These are phyloP conservation scores for Corythornis madagascariensis DNA, from an alignment of 2,113 vertebrate species.

Conservation along the genomic window DNA sequence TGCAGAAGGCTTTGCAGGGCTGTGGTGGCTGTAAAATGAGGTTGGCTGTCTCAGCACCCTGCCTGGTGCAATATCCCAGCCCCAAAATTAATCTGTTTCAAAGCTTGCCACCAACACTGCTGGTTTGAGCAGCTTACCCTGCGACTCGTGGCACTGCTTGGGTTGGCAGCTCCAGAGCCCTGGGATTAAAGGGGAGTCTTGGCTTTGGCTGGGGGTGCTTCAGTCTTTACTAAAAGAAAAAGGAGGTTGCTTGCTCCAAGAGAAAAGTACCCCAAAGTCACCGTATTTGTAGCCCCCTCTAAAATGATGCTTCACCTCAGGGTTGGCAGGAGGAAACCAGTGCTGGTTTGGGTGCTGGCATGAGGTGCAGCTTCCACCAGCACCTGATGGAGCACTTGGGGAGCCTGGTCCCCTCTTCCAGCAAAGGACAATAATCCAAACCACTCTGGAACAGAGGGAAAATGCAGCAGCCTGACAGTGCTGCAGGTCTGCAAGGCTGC, in stretches of 20 bases:
- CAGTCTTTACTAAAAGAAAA: not conserved
- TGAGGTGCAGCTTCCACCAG: not conserved
- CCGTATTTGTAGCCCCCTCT: not conserved
- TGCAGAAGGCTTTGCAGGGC: conserved; percentile 13
- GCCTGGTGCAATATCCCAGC: not conserved
- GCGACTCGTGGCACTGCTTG: fast-evolving
- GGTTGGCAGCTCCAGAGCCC: not conserved
- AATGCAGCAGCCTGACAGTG: not conserved
- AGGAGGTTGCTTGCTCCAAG: not conserved
- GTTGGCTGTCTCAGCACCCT: not conserved
- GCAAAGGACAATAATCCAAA: not conserved
- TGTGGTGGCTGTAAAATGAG: not conserved
- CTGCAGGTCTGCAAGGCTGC: not conserved
- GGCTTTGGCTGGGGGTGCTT: not conserved
- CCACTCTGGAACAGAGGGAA: not conserved
- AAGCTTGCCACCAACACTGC: not conserved
- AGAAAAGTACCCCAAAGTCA: not conserved
- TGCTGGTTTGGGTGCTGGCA: not conserved
- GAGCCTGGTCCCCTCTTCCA: not conserved
- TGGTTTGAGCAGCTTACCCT: not conserved
- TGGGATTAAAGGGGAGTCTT: not conserved
- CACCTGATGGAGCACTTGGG: not conserved
- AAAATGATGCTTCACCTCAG: not conserved
- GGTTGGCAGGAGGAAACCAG: not conserved
- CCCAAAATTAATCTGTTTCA: not conserved